These are phyloP conservation scores for Microchrysa polita DNA, from an alignment of 2,888 invertebrate species.

Conservation along the genomic window DNA sequence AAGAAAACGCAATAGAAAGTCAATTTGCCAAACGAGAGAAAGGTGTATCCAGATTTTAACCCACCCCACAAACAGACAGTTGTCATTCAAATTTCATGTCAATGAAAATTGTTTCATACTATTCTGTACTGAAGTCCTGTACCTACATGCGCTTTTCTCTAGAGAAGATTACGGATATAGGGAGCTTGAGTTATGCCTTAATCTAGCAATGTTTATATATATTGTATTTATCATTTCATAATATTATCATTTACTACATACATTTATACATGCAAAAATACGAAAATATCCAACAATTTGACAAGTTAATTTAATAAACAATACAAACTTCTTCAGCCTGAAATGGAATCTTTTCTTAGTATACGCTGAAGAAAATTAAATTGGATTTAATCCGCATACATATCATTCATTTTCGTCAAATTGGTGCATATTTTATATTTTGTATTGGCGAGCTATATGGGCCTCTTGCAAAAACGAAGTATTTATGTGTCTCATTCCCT, in stretches of 20 bases:
- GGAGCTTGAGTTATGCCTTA: slow-evolving; percentile 29
- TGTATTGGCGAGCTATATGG: slow-evolving; percentile 66
- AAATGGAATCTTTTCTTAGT: slow-evolving; percentile 19
- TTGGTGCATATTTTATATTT: slow-evolving; percentile 54
- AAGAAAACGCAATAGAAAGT: too few species aligned
- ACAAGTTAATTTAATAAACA: slow-evolving; percentile 44
- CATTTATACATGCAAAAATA: slow-evolving; percentile 53
- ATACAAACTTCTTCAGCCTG: slow-evolving; percentile 6
- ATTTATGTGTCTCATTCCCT: slow-evolving; percentile 51
- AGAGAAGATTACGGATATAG: slow-evolving; percentile 21
- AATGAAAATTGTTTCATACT: too few species aligned
- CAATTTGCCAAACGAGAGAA: too few species aligned
- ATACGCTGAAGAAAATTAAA: not conserved
- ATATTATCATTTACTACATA: slow-evolving; percentile 48
- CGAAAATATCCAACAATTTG: slow-evolving; percentile 51
- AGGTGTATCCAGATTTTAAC: too few species aligned
- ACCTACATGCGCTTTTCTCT: too few species aligned
- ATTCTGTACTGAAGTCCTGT: too few species aligned
- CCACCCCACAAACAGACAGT: too few species aligned
- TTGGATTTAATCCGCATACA: too few species aligned
- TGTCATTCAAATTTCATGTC: too few species aligned
- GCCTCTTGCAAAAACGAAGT: slow-evolving; percentile 67
- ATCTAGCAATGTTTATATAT: slow-evolving; percentile 42
- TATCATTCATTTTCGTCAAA: too few species aligned
- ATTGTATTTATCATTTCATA: slow-evolving; percentile 50